Base-by-base conservation (phyloP, 2,888 invertebrate genomes). In the Leptinotarsa rubiginosa region DNA sequence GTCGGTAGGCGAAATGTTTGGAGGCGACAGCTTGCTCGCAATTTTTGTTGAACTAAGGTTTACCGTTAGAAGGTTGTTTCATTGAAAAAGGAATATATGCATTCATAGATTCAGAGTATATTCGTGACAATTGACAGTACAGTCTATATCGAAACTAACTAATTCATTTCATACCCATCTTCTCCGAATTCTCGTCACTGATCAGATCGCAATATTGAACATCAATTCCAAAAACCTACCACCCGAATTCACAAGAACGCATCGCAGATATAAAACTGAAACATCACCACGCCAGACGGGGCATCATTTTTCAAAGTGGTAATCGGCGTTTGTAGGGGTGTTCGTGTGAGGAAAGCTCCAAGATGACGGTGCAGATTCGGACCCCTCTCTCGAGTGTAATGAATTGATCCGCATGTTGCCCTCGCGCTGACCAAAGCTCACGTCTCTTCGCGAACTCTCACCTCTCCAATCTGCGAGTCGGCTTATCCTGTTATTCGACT, bases 331-430 rank as follows among this genome's bases (percentile, higher is more conserved):
- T 66, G 76, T 76, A 68, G 77, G 81, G 79, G 81, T 75, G 79
- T 80, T 78, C 77, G 82, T 75, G 78, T 77, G 78, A 77, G 79
- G 79, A 81, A 80, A 78, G 77, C 80, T 76, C 67, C 62, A 83
- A 84, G 86, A 86, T 86, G 86, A 86, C 86, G 84, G 82, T 86
- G 86, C 86, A 85, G 84, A 83, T 84, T 84, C 83, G 82, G 83
- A 56, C 84, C 85, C 86, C 87, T 86, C 86, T 85, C 83, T 78
- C 78, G 84, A 82, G 85, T 82, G 84, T 86, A 87, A 87, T 87
- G 86, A 86, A 86, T 87, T 86, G 86, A 86, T 86, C 85, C 86
- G 86, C 85, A 86, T 84, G 85, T 84, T 72, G 82, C 84, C 83
- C 84, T 82, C 82, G 16, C 81, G 83, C 81, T 84, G 83, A 84